These are phyloP conservation scores for Brachirus orientalis DNA, from an alignment of 2,113 vertebrate species.

Conservation along the genomic window DNA sequence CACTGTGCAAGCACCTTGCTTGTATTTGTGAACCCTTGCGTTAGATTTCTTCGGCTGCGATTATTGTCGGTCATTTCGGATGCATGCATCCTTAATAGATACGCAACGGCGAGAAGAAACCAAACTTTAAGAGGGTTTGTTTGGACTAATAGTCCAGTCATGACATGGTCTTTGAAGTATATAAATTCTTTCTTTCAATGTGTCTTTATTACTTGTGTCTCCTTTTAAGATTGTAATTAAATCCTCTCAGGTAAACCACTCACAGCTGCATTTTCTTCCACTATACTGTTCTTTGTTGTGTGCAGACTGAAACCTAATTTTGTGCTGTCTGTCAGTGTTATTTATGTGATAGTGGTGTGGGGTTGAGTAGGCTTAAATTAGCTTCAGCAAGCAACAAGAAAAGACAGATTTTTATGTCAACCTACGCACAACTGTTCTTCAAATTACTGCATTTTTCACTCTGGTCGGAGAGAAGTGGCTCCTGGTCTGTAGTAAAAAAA, in stretches of 20 bases:
- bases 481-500: conserved; percentile 21
- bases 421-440: conserved; percentile 26
- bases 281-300: neutral
- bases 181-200: conserved; percentile 8
- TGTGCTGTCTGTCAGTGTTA: conserved; percentile 12
- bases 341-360: conserved; percentile 23
- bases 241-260: neutral
- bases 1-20: too few species aligned
- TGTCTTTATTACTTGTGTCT: conserved; percentile 7
- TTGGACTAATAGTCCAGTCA: neutral
- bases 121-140: conserved; percentile 3
- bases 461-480: conserved; percentile 19
- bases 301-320: neutral
- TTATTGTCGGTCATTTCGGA: too few species aligned
- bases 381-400: conserved; percentile 49
- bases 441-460: conserved; percentile 45
- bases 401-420: conserved; percentile 30
- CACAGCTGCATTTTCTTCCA: neutral
- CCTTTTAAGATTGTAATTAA: neutral
- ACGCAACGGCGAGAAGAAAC: neutral
- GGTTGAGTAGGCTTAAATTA: conserved; percentile 54
- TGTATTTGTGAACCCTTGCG: too few species aligned
- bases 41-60: too few species aligned
- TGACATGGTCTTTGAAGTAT: neutral
- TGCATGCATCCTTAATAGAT: too few species aligned